A percentile compares a stretch with the other conserved stretches of the same genome.
Conservation (phyloP, 2,888 invertebrate genomes). For the Callyntrura sp. region DNA sequence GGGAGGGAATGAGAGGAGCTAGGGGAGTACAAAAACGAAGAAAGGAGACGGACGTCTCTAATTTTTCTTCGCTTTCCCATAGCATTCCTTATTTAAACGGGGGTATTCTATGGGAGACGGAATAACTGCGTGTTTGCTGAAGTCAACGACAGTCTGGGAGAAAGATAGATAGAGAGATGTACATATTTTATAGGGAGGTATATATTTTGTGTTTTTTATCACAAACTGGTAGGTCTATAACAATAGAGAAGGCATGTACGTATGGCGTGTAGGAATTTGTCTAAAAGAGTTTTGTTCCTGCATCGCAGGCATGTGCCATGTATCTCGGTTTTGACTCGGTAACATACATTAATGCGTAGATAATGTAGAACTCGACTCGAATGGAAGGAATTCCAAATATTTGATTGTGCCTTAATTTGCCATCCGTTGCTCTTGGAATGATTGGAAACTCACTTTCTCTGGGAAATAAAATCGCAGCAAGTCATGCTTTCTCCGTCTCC, state of each 20-base stretch:
- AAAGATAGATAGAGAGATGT: no score
- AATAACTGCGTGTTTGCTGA: constrained; percentile 18
- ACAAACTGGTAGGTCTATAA: no score
- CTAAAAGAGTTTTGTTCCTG: neutral
- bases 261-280: neutral
- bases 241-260: no score
- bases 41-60: constrained; percentile 19
- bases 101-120: no score
- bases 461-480: neutral
- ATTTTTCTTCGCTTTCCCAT: constrained; percentile 16
- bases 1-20: no score
- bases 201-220: no score
- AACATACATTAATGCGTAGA: constrained; percentile 25
- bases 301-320: neutral
- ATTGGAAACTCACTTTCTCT: constrained; percentile 31
- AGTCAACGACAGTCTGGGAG: no score
- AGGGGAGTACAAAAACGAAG: neutral
- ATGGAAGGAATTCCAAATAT: constrained; percentile 60
- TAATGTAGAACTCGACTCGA: constrained; percentile 16
- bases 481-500: neutral
- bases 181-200: no score
- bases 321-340: neutral
- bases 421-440: constrained; percentile 20
- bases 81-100: constrained; percentile 23
- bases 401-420: constrained; percentile 52